phyloP scores from a whole-genome alignment of 2,113 vertebrate species.

The Pipra filicauda region DNA sequence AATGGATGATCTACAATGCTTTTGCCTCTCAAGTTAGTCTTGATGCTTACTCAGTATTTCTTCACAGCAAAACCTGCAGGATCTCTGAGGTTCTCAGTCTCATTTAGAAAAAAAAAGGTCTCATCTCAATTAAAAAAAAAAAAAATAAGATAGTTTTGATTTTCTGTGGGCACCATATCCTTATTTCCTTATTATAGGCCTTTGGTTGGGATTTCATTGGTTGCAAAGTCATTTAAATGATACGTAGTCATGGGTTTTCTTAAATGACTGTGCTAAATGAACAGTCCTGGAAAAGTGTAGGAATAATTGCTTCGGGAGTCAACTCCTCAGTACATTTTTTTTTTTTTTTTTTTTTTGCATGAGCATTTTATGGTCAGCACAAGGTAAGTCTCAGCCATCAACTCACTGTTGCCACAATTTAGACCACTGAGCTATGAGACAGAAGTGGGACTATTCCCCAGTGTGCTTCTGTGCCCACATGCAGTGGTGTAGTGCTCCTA shows the following conservation, averaged over 20 bases:
- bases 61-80: not conserved
- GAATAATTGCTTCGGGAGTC: not conserved
- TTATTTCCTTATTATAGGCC: not conserved
- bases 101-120: not conserved
- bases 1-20: not conserved
- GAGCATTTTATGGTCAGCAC: not conserved
- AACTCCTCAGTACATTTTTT: not conserved
- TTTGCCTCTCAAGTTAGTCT: not conserved
- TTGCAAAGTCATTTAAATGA: not conserved
- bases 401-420: not conserved
- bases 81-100: not conserved
- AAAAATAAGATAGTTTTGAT: not conserved
- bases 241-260: not conserved
- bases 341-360: not conserved
- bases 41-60: not conserved
- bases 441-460: not conserved
- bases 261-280: not conserved
- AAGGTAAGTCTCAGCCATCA: not conserved
- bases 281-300: not conserved
- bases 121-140: not conserved
- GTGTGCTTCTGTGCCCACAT: accelerated
- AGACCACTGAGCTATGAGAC: not conserved
- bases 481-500: not conserved
- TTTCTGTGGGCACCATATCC: not conserved
- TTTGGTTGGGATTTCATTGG: not conserved